Evolutionary conservation across 2,797 vertebrate genomes (phyloP), one percentile per base, ranked within the genome.

Genomic region (Spondyliosoma cantharus): DNA sequence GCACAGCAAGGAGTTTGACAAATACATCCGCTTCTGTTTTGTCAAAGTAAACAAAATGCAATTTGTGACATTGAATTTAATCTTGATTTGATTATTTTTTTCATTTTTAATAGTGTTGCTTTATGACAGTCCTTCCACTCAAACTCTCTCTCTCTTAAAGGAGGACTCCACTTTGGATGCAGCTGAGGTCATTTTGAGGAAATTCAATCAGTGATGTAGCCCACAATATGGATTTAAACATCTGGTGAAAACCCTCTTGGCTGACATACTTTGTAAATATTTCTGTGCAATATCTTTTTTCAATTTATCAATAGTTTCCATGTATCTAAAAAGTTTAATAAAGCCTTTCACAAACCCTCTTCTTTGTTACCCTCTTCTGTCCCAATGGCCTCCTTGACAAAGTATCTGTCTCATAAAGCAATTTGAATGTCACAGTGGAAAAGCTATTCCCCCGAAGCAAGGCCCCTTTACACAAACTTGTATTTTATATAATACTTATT

Each of bases 11-110:
- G 87, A 93, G 53, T 96, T 97, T 85, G 94, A 94, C 82, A 96
- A 96, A 81, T 97, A 97, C 72, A 88, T 99, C 74, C 89, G 98
- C 53, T 97, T 99, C 92, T 99, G 98, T 87, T 99, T 99, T 3
- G 94, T 95, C n/a, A 99, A 99, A 96, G 98, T 99, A 91, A 69
- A 65, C 6, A 8, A 54, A 27, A 56, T 7, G n/a, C 0, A 49
- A 11, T 49, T 32, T 7, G 8, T 3, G 19, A 0, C 2, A 20
- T 0, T 27, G 1, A 49, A 32, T 27, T 46, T 3, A 4, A 42
- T 32, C 25, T 25, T 3, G 3, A 56, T 53, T 61, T 29, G 4
- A 54, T 24, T 19, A 6, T 56, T 13, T 46, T 5, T 14, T 8
- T 54, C 2, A 4, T 37, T 37, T 37, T 37, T 37, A 8, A 37